phyloP scores from a whole-genome alignment of 1,140 invertebrate species.

The Lineus longissimus region DNA sequence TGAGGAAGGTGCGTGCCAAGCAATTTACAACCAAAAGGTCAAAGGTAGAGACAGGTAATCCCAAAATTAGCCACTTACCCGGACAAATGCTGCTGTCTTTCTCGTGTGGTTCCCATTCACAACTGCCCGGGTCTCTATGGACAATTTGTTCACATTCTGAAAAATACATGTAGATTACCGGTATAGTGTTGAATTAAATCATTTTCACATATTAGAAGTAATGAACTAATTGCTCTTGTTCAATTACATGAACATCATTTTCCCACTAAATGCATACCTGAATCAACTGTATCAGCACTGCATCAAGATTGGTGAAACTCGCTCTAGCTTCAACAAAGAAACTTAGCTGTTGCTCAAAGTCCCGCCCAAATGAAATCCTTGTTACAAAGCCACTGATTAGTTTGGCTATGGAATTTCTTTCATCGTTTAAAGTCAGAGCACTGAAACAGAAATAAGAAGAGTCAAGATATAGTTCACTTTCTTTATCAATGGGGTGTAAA shows the following conservation, averaged over 20 bases:
- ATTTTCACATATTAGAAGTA: not conserved
- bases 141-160: constrained; percentile 74
- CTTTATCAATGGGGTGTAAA: too few relatives aligned
- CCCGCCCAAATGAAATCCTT: constrained; percentile 74
- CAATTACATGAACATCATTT: too few relatives aligned
- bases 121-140: constrained; percentile 69
- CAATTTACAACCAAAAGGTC: too few relatives aligned
- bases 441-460: constrained; percentile 58
- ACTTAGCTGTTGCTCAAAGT: constrained; percentile 85
- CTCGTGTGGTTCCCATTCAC: constrained; percentile 74
- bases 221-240: not conserved
- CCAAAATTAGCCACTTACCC: too few relatives aligned
- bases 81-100: constrained; percentile 78
- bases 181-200: not conserved
- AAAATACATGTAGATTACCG: constrained; percentile 25
- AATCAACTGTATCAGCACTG: constrained; percentile 77
- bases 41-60: too few relatives aligned
- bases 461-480: too few relatives aligned
- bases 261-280: constrained; percentile 63
- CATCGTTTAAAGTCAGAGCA: constrained; percentile 89
- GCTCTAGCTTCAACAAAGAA: constrained; percentile 90
- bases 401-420: constrained; percentile 77
- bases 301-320: constrained; percentile 83
- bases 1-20: too few relatives aligned
- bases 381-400: constrained; percentile 78